These are phyloP conservation scores for Perodicticus potto DNA, from an alignment of 2,797 vertebrate species.

Conservation along the genomic window DNA sequence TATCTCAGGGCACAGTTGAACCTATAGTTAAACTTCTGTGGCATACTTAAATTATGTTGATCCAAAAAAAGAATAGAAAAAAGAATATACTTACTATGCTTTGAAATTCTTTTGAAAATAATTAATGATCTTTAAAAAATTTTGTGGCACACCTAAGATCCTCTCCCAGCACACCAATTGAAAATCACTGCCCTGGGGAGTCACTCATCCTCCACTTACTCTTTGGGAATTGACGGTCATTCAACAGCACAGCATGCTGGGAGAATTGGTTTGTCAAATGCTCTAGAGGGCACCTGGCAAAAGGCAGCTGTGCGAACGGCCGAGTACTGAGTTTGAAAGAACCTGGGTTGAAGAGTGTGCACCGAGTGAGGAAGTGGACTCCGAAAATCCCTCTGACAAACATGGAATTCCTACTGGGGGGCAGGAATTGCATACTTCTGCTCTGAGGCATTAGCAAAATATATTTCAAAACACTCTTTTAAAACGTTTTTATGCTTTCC, in stretches of 20 bases:
- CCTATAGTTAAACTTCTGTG: no score
- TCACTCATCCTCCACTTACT: neutral
- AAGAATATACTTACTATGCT: no score
- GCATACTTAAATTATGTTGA: no score
- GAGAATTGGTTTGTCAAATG: constrained; percentile 12
- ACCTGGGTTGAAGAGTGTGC: neutral
- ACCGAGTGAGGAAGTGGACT: neutral
- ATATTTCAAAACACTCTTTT: neutral
- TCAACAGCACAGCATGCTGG: neutral
- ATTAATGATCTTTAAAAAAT: no score
- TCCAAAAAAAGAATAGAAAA: no score
- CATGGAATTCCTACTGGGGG: neutral
- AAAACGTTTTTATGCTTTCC: neutral
- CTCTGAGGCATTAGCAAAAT: constrained; percentile 35
- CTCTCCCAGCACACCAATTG: no score
- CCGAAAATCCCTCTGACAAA: constrained; percentile 48
- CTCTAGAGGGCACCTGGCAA: neutral
- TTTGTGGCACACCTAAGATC: no score
- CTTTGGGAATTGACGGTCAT: constrained; percentile 13
- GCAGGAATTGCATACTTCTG: constrained; percentile 35
- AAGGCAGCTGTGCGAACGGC: neutral
- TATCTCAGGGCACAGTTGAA: no score
- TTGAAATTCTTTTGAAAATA: no score
- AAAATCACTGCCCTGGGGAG: no score
- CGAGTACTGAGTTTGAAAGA: constrained; percentile 8